Percentiles rank a stretch among this genome's conserved stretches.
Evolutionary conservation across 2,888 invertebrate genomes (phyloP).

Genomic region (Epinotia ramella): DNA sequence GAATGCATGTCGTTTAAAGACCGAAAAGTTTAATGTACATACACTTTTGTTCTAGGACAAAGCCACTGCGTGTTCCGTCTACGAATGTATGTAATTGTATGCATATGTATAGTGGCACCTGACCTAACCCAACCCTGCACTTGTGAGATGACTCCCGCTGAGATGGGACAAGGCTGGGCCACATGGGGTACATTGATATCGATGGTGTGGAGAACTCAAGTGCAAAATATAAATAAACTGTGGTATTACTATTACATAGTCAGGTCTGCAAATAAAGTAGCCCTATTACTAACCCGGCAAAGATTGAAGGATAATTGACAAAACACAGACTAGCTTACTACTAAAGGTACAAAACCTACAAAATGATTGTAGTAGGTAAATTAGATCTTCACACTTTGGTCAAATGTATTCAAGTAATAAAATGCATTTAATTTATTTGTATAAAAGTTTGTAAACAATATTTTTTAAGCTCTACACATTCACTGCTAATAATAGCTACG

Average conservation of each 20-base stretch:
- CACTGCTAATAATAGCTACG: too few relatives aligned
- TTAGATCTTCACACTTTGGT: too few relatives aligned
- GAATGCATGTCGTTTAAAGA: slow-evolving; percentile 27
- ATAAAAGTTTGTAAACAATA: too few relatives aligned
- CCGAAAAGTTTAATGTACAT: slow-evolving; percentile 24
- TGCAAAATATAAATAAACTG: not conserved
- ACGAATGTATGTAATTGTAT: slow-evolving; percentile 52
- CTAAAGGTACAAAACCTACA: too few relatives aligned
- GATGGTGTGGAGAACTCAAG: not conserved
- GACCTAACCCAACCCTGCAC: slow-evolving; percentile 82
- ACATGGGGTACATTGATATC: slow-evolving; percentile 57
- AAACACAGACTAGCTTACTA: too few relatives aligned
- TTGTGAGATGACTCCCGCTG: slow-evolving; percentile 71
- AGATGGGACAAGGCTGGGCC: slow-evolving; percentile 56
- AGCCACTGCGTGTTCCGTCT: slow-evolving; percentile 22
- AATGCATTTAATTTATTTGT: too few relatives aligned
- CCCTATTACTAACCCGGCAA: not conserved
- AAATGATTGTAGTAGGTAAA: too few relatives aligned
- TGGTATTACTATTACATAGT: not conserved
- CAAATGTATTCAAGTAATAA: too few relatives aligned
- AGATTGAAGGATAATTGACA: not conserved
- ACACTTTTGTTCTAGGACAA: slow-evolving; percentile 36
- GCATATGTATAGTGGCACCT: slow-evolving; percentile 77
- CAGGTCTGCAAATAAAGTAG: not conserved
- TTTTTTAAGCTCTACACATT: too few relatives aligned